phyloP scores from a whole-genome alignment of 1,140 invertebrate species.

The Bombus haemorrhoidalis region DNA sequence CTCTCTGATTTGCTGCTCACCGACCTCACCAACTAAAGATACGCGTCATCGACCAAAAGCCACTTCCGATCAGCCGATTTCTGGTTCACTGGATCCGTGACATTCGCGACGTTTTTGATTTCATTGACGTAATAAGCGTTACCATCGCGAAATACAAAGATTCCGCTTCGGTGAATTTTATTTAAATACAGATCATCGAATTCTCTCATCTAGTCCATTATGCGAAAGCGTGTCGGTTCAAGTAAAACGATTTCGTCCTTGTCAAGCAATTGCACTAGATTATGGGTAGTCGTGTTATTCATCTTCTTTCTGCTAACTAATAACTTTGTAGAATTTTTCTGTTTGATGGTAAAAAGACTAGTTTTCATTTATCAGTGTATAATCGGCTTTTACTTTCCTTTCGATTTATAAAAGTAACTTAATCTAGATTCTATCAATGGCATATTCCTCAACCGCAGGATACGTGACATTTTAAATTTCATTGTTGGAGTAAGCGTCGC shows the following conservation, averaged over 20 bases:
- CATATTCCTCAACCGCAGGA: conserved; percentile 14
- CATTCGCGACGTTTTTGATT: background rate
- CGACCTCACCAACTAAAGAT: background rate
- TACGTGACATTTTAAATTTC: conserved; percentile 39
- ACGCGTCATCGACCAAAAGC: background rate
- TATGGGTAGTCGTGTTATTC: too few species aligned
- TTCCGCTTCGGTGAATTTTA: background rate
- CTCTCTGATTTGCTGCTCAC: background rate
- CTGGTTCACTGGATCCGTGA: background rate
- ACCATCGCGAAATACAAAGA: background rate
- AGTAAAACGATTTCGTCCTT: too few species aligned
- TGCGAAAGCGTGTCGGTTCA: background rate
- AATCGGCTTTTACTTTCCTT: background rate
- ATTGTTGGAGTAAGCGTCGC: conserved; percentile 28
- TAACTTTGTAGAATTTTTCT: background rate
- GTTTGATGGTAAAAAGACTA: background rate
- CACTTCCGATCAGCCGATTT: background rate
- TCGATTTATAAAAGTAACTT: background rate
- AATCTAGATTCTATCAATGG: background rate
- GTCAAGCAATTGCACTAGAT: too few species aligned
- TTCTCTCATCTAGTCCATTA: background rate
- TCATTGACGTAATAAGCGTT: conserved; percentile 32
- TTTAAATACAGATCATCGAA: background rate
- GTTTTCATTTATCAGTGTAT: background rate
- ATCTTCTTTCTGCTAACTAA: background rate